A percentile compares a stretch with the other conserved stretches of the same genome.
Conservation (phyloP, 2,113 vertebrate genomes). For the Carettochelys insculpta region DNA sequence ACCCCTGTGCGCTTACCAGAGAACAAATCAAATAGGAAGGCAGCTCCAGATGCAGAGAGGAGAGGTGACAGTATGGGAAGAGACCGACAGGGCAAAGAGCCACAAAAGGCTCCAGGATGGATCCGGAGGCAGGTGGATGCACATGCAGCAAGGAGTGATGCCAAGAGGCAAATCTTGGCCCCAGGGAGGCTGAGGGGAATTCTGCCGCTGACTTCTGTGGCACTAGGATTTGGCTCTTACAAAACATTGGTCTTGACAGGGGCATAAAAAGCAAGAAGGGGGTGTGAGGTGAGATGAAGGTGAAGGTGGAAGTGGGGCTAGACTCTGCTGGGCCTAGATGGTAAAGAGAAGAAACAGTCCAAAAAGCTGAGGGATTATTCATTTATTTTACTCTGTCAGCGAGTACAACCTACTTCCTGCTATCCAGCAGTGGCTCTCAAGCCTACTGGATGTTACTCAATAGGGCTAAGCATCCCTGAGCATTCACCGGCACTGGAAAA, state of each 20-base stretch:
- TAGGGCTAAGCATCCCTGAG: neutral
- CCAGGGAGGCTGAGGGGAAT: neutral
- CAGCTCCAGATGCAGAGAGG: neutral
- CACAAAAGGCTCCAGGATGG: neutral
- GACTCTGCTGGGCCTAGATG: neutral
- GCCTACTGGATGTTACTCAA: neutral
- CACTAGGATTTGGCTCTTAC: neutral
- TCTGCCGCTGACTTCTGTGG: neutral
- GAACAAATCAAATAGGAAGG: neutral
- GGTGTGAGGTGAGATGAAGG: neutral
- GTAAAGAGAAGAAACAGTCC: neutral
- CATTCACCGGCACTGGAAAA: neutral
- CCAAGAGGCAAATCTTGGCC: neutral
- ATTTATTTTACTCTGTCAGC: neutral
- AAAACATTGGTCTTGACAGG: neutral
- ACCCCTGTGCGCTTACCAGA: neutral
- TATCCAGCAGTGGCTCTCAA: neutral
- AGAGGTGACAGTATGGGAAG: fast-evolving
- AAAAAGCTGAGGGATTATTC: neutral
- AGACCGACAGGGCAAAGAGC: neutral
- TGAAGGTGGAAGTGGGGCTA: neutral
- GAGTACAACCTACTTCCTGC: neutral
- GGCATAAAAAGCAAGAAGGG: neutral
- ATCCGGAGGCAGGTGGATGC: no score
- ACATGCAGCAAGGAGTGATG: neutral